Evolutionary conservation across 2,113 vertebrate genomes (phyloP).

Genomic region (Elachura formosa): DNA sequence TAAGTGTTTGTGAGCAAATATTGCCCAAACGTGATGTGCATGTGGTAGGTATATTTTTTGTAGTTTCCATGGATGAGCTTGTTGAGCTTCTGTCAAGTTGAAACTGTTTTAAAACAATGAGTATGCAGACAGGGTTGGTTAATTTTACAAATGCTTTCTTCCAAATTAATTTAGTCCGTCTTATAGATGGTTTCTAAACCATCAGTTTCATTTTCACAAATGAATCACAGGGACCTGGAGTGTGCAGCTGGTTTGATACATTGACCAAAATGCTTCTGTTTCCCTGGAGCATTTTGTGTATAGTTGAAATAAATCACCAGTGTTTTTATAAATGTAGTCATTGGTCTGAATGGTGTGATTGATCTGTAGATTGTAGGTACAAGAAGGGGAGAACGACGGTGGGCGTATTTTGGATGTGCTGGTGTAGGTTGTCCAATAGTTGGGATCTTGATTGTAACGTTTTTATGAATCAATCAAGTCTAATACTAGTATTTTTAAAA

Average conservation of each 20-base stretch:
- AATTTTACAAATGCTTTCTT: background rate
- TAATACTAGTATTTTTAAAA: conserved; percentile 48
- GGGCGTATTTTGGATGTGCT: background rate
- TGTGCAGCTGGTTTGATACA: background rate
- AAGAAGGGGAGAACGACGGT: background rate
- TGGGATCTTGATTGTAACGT: background rate
- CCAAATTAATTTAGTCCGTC: background rate
- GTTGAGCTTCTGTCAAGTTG: background rate
- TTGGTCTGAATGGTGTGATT: background rate
- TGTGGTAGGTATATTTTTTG: background rate
- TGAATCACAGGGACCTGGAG: background rate
- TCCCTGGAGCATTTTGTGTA: background rate
- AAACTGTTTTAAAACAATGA: background rate
- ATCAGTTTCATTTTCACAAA: background rate
- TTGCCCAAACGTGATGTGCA: rapidly evolving
- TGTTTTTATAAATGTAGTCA: background rate
- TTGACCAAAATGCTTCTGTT: background rate
- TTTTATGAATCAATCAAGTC: background rate
- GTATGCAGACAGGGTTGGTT: background rate
- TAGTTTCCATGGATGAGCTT: background rate
- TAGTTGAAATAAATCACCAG: background rate
- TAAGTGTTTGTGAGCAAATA: background rate
- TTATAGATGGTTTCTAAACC: background rate
- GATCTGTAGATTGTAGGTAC: background rate
- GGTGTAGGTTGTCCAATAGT: background rate